These are phyloP conservation scores for Stomatorhinus ivindoensis DNA, from an alignment of 2,113 vertebrate species.

Conservation along the genomic window DNA sequence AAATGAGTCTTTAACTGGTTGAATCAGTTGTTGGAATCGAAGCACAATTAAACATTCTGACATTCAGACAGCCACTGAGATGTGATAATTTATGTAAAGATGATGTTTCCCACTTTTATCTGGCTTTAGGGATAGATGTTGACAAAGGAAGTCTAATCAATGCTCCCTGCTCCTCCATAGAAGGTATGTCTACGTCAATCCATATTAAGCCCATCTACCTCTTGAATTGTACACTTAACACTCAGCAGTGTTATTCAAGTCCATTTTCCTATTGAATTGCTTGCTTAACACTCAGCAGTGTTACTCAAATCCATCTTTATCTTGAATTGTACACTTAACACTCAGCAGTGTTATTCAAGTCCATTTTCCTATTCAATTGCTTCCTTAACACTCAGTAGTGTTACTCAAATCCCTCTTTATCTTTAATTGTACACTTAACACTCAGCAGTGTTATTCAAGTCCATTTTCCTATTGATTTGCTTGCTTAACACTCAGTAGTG, in stretches of 20 bases:
- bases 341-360: neutral
- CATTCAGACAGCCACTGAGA: neutral
- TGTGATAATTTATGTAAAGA: neutral
- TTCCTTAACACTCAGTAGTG: neutral
- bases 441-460: neutral
- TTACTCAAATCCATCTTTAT: no score
- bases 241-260: no score
- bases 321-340: no score
- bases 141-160: neutral
- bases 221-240: neutral
- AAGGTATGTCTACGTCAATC: neutral
- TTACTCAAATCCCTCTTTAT: neutral
- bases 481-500: no score
- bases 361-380: neutral
- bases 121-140: neutral
- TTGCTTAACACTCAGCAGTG: no score
- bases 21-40: neutral
- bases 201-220: neutral
- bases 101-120: constrained; percentile 1
- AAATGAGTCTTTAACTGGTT: neutral
- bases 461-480: no score
- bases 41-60: neutral
- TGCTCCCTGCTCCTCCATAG: neutral
- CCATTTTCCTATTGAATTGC: no score
- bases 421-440: neutral